Base-by-base conservation (phyloP, 2,113 vertebrate species). In the Psammodynastes pulverulentus region DNA sequence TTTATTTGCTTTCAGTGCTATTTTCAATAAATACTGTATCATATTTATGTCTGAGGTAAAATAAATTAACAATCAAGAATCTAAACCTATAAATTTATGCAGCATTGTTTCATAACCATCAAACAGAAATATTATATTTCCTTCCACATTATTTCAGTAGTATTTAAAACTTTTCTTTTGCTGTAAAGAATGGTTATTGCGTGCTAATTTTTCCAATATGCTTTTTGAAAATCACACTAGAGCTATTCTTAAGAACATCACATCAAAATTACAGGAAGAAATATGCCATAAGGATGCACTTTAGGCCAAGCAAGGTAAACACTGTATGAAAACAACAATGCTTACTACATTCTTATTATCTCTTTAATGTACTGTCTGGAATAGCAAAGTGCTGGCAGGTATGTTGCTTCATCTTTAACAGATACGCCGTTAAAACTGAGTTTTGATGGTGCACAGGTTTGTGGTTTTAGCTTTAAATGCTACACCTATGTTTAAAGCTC, bases 1-100 rank as follows among this genome's bases (percentile, higher is more conserved):
- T 95, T 97, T 96, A 98, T 98, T 98, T 97, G 96, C 96, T 96
- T 96, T 98, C 96, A 95, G 96, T 97, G 96, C 96, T 97, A 96
- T 96, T 96, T 95, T 96, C 90, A 96, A 96, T 96, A 96, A 97
- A 95, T 96, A 95, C 95, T 95, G 94, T 84, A 89, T 96, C 95
- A 95, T 96, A 94, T 95, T 94, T 94, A 95, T 95, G 94, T 97
- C 96, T 98, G 97, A 98, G 97, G 98, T 98, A 98, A 98, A 96
- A 92, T 89, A 96, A 96, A 97, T 95, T 95, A 95, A 96, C 94
- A 95, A 94, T 88, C 72, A 87, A 86, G 84, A 95, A 93, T 96
- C 88, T 96, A 96, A 91, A 95, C 93, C 93, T 91, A 9, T 95
- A 95, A 46, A 86, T 90, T 95, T 96, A 95, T 96, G 96, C 96